Evolutionary conservation across 2,888 invertebrate genomes (phyloP), one percentile per base, ranked within the genome.

Genomic region (Stramonita haemastoma): DNA sequence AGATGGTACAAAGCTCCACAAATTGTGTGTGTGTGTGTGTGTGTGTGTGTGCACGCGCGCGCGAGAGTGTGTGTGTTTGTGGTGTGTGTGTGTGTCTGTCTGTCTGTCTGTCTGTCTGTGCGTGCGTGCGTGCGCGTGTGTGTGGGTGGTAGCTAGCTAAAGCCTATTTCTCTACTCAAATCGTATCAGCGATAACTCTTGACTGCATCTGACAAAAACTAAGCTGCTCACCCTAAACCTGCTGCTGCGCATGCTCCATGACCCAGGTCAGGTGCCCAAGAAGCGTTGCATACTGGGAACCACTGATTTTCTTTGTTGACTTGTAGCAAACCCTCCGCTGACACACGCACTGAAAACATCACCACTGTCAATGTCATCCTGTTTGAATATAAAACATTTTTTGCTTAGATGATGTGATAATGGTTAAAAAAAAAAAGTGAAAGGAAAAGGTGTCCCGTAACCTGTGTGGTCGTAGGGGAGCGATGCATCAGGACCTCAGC

Each of bases 281-380:
- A 79, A n/a, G 89, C 89, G 56, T 87, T 79, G 84, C 92, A 93
- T 4, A 92, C 90, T 1, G 91, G 91, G 88, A 91, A 88, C 91
- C 90, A 90, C 26, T 36, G 46, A 17, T 90, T 88, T n/a, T 89
- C 90, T 73, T 90, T 90, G n/a, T 86, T 89, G 46, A 91, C 81
- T 19, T 88, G 86, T 5, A 92, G 86, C 1, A 89, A n/a, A 17
- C 56, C 89, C 11, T 70, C 36, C 17, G 84, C 11, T 1, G 86
- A 81, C 13, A 91, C 46, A 11, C 19, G 77, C 32, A 90, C 73
- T 81, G 70, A 22, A 87, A 86, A 2, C 46, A 46, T 8, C 46
- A 46, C 46, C 46, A 46, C 46, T 46, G 46, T 46, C 46, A 46
- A 46, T 46, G 46, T 46, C 46, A 46, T 2, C 46, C 8, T 46